A percentile compares a stretch with the other conserved stretches of the same genome.
phyloP scores from a whole-genome alignment of 2,113 vertebrate species.

The Rhegmatorhina hoffmannsi region DNA sequence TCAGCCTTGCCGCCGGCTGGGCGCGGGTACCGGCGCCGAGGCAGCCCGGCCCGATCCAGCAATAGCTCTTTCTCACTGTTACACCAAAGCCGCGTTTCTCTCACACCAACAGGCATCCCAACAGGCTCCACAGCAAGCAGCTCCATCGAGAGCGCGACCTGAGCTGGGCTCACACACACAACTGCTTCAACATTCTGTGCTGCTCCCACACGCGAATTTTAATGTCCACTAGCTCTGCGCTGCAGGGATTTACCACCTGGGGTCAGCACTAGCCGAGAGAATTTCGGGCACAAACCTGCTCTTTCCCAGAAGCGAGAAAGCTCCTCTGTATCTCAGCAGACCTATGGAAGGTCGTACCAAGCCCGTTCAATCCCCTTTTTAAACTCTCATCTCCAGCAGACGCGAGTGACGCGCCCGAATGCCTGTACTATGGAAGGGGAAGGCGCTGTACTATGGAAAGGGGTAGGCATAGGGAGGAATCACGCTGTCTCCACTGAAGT shows the following conservation, averaged over 20 bases:
- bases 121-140: rapidly evolving
- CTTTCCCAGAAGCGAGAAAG: background rate
- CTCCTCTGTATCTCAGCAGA: rapidly evolving
- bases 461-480: rapidly evolving
- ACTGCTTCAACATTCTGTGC: rapidly evolving
- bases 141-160: rapidly evolving
- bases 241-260: background rate
- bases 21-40: rapidly evolving
- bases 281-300: rapidly evolving
- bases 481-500: rapidly evolving
- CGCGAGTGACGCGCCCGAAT: rapidly evolving
- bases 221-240: rapidly evolving
- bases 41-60: background rate
- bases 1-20: rapidly evolving
- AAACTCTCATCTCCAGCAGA: background rate
- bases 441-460: rapidly evolving
- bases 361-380: rapidly evolving
- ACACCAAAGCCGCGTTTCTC: rapidly evolving
- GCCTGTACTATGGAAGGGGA: rapidly evolving
- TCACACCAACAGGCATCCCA: rapidly evolving
- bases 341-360: rapidly evolving
- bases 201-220: rapidly evolving
- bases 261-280: background rate
- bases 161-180: rapidly evolving
- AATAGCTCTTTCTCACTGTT: rapidly evolving